phyloP scores from a whole-genome alignment of 2,113 vertebrate species.

The Protobothrops mucrosquamatus region DNA sequence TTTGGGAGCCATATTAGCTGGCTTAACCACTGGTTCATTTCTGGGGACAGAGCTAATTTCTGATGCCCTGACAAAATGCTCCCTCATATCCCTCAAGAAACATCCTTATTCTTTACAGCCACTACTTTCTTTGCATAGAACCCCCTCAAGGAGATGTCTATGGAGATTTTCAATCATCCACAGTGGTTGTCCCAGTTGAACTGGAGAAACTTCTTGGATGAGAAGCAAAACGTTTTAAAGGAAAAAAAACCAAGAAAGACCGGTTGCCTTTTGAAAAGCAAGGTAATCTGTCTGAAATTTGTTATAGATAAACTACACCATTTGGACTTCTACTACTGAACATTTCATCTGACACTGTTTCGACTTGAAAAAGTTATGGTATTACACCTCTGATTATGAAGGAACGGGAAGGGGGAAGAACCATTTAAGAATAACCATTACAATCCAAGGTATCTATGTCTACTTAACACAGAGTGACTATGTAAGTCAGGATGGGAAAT shows the following conservation, averaged over 20 bases:
- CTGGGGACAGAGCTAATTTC: neutral
- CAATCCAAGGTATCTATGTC: neutral
- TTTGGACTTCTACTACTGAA: neutral
- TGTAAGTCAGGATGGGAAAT: neutral
- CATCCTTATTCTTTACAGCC: neutral
- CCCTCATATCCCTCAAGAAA: neutral
- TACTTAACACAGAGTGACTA: neutral
- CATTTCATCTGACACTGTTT: neutral
- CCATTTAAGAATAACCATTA: neutral
- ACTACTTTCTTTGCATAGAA: neutral
- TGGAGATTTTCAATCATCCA: too few species aligned
- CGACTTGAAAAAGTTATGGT: neutral
- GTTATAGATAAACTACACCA: neutral
- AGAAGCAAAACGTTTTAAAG: too few species aligned
- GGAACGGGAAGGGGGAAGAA: neutral
- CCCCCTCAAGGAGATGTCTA: neutral
- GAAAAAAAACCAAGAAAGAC: too few species aligned
- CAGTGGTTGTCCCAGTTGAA: too few species aligned
- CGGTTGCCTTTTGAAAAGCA: too few species aligned
- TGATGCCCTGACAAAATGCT: neutral
- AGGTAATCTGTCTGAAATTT: neutral
- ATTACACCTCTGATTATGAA: neutral
- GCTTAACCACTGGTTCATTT: neutral
- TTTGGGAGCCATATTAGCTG: neutral
- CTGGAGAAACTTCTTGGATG: too few species aligned